Conservation (phyloP, 2,888 invertebrate species). For the Craniophora ligustri region DNA sequence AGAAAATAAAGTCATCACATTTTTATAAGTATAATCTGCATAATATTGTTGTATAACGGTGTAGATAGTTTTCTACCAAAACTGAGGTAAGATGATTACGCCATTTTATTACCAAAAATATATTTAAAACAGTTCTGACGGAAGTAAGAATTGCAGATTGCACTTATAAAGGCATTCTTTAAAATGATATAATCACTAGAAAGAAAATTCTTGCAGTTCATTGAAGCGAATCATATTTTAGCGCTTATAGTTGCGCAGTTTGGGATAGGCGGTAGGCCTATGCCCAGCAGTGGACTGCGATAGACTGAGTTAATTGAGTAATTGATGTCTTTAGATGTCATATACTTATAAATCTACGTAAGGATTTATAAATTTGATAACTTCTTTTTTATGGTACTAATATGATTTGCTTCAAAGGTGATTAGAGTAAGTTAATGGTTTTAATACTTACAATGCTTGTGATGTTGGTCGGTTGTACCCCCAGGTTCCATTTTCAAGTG, state of each 20-base stretch:
- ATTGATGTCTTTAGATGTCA: no score
- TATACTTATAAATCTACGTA: conserved; percentile 4
- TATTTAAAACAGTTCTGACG: no score
- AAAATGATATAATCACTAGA: conserved; percentile 29
- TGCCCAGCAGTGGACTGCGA: no score
- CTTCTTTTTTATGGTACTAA: not conserved
- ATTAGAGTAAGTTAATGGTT: conserved; percentile 15
- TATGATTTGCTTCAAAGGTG: conserved; percentile 27
- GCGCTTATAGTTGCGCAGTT: no score
- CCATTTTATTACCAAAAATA: no score
- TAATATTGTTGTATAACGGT: no score
- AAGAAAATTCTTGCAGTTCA: conserved; percentile 26
- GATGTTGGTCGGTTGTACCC: conserved; percentile 33
- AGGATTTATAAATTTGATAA: not conserved
- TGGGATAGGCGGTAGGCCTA: no score
- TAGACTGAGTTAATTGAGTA: no score
- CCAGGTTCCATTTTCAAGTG: conserved; percentile 38
- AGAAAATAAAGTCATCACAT: no score
- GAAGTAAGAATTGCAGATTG: conserved; percentile 41
- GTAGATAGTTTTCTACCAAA: no score
- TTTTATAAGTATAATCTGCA: no score
- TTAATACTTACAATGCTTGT: conserved; percentile 55
- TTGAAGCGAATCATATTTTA: conserved; percentile 39
- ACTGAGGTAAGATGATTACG: no score
- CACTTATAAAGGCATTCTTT: conserved; percentile 15